These are phyloP conservation scores for Teinopalpus imperialis DNA, from an alignment of 2,888 invertebrate genomes.

Conservation along the genomic window DNA sequence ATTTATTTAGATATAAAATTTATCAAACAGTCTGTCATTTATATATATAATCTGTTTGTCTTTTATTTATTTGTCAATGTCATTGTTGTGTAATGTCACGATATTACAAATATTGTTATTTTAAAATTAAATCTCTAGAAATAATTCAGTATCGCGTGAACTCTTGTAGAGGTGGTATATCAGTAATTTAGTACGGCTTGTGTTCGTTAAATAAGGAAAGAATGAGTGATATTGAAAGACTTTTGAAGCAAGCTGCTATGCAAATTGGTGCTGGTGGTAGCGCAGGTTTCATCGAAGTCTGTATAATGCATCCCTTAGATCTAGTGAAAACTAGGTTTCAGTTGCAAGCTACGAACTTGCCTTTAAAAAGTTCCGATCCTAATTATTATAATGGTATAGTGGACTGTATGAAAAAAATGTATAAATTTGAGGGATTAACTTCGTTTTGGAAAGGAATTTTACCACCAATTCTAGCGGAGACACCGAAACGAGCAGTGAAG, in stretches of 20 bases:
- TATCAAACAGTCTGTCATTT: too few species aligned
- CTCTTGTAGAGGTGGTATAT: slow-evolving; percentile 24
- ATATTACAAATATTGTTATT: slow-evolving; percentile 30
- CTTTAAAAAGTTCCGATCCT: slow-evolving; percentile 64
- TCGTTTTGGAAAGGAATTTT: slow-evolving; percentile 97
- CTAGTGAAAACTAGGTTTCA: slow-evolving; percentile 92
- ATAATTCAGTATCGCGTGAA: slow-evolving; percentile 13
- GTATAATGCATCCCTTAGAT: slow-evolving; percentile 97
- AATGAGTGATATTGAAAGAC: slow-evolving; percentile 66
- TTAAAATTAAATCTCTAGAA: slow-evolving; percentile 32
- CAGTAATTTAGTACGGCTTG: slow-evolving; percentile 24
- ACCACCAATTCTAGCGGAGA: slow-evolving; percentile 96
- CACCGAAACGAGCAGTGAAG: slow-evolving; percentile 96
- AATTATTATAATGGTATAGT: slow-evolving; percentile 88
- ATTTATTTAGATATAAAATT: too few species aligned
- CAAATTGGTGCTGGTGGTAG: slow-evolving; percentile 95
- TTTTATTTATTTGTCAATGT: slow-evolving; percentile 16
- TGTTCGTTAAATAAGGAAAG: slow-evolving; percentile 13
- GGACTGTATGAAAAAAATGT: slow-evolving; percentile 96
- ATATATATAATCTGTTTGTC: slow-evolving; percentile 11
- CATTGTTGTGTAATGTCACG: slow-evolving; percentile 24
- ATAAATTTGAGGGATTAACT: slow-evolving; percentile 89
- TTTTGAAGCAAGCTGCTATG: slow-evolving; percentile 87
- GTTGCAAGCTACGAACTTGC: slow-evolving; percentile 53
- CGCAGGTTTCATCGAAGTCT: slow-evolving; percentile 96